Conservation (phyloP, 1,140 invertebrate genomes). For the Ridgeia piscesae region DNA sequence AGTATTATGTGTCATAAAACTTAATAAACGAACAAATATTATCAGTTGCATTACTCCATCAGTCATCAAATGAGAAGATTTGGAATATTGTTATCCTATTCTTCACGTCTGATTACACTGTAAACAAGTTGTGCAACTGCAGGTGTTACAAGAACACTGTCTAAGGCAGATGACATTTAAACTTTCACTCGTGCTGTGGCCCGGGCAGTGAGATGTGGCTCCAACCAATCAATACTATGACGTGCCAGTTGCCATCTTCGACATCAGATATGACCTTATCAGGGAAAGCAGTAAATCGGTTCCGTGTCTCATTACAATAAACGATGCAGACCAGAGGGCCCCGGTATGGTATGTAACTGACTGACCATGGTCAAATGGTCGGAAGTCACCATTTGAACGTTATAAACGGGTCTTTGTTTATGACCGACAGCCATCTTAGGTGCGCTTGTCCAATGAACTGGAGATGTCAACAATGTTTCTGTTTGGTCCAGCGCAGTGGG, state of each 20-base stretch:
- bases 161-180: background rate
- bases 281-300: background rate
- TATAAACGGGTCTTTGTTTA: background rate
- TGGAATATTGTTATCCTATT: background rate
- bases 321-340: background rate
- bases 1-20: background rate
- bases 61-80: background rate
- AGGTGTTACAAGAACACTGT: background rate
- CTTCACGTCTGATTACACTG: background rate
- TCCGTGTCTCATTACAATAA: background rate
- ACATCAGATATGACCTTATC: background rate
- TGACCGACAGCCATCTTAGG: background rate
- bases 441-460: background rate
- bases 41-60: background rate
- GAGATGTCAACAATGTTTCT: no score
- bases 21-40: background rate
- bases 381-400: background rate
- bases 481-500: background rate
- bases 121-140: background rate
- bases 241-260: background rate
- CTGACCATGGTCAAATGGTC: background rate
- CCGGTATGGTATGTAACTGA: background rate
- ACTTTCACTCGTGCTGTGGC: background rate
- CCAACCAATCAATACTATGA: background rate
- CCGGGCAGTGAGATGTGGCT: background rate